Conservation (phyloP, 2,888 invertebrate species). For the Drosophila borealis region DNA sequence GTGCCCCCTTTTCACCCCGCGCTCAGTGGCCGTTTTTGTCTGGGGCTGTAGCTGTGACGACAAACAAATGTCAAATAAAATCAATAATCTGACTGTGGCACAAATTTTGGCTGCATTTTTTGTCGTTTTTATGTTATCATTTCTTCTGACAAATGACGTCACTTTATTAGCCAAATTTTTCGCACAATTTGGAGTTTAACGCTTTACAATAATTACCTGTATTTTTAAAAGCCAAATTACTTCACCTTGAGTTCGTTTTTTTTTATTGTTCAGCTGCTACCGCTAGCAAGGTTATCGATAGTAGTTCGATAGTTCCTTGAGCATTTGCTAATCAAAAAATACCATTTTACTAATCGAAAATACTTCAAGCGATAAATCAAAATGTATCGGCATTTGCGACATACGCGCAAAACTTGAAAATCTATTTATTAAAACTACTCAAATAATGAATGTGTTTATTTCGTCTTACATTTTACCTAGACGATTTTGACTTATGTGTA, state of each 20-base stretch:
- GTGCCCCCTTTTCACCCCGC: slow-evolving; percentile 35
- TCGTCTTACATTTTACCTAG: slow-evolving; percentile 10
- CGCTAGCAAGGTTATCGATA: slow-evolving; percentile 43
- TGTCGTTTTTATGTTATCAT: slow-evolving; percentile 1
- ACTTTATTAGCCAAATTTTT: slow-evolving; percentile 11
- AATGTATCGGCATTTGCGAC: not conserved
- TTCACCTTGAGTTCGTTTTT: slow-evolving; percentile 70
- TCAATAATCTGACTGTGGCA: slow-evolving; percentile 61
- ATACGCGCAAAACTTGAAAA: not conserved
- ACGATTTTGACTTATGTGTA: slow-evolving; percentile 24
- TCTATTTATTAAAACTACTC: not conserved
- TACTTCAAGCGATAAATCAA: not conserved
- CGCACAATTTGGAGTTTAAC: slow-evolving; percentile 22
- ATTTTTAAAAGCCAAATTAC: slow-evolving; percentile 69
- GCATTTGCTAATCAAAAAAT: slow-evolving; percentile 20
- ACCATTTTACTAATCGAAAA: not conserved
- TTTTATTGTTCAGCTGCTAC: slow-evolving; percentile 61
- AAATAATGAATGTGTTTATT: slow-evolving; percentile 7
- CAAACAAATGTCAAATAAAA: slow-evolving; percentile 69
- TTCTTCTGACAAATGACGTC: slow-evolving; percentile 25
- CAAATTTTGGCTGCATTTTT: slow-evolving; percentile 7
- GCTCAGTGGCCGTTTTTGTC: slow-evolving; percentile 19
- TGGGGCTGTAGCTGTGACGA: slow-evolving; percentile 65
- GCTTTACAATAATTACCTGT: slow-evolving; percentile 61
- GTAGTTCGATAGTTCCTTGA: not conserved